These are phyloP conservation scores for Uropsilus gracilis DNA, from an alignment of 2,113 vertebrate species.

Conservation along the genomic window DNA sequence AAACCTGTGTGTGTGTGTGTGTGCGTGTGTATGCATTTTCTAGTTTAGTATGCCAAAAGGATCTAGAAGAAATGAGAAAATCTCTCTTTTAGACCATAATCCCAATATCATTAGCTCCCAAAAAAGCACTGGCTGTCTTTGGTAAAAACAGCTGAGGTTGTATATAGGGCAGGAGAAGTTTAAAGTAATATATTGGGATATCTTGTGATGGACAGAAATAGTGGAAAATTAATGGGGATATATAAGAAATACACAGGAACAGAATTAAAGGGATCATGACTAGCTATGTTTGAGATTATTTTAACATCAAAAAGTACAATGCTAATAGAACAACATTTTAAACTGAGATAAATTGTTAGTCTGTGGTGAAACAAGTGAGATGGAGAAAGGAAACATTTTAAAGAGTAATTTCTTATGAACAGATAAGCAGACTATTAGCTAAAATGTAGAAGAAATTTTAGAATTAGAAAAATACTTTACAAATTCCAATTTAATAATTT, in stretches of 20 bases:
- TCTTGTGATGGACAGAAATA: not conserved
- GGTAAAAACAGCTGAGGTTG: not conserved
- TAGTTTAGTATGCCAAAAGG: not conserved
- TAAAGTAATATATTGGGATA: not conserved
- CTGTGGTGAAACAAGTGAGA: not conserved
- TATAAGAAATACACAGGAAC: not conserved
- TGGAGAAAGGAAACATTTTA: not conserved
- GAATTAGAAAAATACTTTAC: not conserved
- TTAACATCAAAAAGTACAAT: not conserved
- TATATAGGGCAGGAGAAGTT: not conserved
- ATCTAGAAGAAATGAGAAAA: not conserved
- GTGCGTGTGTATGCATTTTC: not conserved
- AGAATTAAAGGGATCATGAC: not conserved
- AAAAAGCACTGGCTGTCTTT: not conserved
- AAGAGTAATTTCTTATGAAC: not conserved
- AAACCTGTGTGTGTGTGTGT: too few relatives aligned
- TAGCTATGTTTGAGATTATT: not conserved
- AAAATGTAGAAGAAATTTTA: not conserved
- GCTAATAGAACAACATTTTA: not conserved
- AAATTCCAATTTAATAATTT: not conserved
- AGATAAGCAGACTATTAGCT: not conserved
- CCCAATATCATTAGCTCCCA: not conserved
- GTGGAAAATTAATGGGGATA: not conserved
- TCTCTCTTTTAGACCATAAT: not conserved
- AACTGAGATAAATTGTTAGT: not conserved